phyloP scores from a whole-genome alignment of 2,113 vertebrate genomes.

The Hippocampus zosterae region DNA sequence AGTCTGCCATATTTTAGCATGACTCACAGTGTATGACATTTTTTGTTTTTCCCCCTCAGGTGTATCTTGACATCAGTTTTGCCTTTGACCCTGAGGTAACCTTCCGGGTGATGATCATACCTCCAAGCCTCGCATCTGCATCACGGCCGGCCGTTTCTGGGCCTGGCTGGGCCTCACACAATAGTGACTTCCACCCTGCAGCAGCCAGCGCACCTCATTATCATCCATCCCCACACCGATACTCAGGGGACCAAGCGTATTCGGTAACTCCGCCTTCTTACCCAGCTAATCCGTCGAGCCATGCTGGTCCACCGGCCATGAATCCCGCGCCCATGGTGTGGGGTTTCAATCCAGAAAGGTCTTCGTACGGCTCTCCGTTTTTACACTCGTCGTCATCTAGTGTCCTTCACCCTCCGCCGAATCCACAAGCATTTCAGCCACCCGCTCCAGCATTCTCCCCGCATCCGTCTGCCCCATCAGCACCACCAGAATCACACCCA shows the following conservation, averaged over 20 bases:
- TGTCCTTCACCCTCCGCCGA: constrained; percentile 44
- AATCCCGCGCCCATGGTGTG: constrained; percentile 11
- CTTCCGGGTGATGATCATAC: constrained; percentile 59
- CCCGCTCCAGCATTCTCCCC: constrained; percentile 9
- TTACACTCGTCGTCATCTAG: constrained; percentile 26
- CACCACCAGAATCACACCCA: not conserved
- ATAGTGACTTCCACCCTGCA: constrained; percentile 38
- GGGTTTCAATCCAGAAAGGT: constrained; percentile 31
- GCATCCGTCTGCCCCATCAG: constrained; percentile 11
- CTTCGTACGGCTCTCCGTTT: constrained; percentile 29
- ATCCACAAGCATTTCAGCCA: constrained; percentile 9
- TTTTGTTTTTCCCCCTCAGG: constrained; percentile 45
- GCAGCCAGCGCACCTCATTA: not conserved
- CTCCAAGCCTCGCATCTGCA: constrained; percentile 9
- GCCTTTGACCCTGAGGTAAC: constrained; percentile 56
- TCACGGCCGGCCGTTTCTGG: not conserved
- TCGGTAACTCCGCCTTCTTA: constrained; percentile 23
- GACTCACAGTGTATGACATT: not conserved
- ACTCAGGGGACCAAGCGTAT: constrained; percentile 25
- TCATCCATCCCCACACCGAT: constrained; percentile 21
- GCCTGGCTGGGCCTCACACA: constrained; percentile 21
- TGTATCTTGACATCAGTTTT: constrained; percentile 70
- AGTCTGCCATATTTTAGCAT: too few relatives aligned
- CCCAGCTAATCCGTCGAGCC: constrained; percentile 6
- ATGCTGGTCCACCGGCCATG: not conserved